phyloP scores from a whole-genome alignment of 2,888 invertebrate genomes.

The Lasioglossum vierecki region DNA sequence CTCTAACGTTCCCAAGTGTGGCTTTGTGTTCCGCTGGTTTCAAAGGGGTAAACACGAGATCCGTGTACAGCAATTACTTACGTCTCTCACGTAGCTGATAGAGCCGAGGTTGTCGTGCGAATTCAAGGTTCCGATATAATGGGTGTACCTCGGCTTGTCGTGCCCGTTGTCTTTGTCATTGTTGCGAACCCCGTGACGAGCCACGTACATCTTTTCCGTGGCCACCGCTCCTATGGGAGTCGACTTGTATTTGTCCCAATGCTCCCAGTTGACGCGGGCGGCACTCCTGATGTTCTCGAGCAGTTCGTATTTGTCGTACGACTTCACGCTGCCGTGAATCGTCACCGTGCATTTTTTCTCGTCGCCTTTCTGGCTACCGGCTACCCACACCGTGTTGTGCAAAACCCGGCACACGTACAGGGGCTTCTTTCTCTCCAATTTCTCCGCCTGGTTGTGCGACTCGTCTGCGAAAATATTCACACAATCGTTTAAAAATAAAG shows the following conservation, averaged over 20 bases:
- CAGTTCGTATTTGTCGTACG: conserved; percentile 88
- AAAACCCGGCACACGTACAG: conserved; percentile 91
- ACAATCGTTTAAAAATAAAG: neutral
- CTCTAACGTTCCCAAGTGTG: neutral
- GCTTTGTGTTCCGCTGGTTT: neutral
- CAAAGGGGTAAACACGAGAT: neutral
- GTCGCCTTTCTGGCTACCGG: conserved; percentile 88
- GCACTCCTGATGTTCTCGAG: conserved; percentile 91
- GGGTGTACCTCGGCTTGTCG: conserved; percentile 82
- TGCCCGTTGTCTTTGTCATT: conserved; percentile 54
- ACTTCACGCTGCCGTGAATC: conserved; percentile 86
- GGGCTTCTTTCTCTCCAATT: conserved; percentile 62
- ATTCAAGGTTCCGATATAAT: conserved; percentile 90
- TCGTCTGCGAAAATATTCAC: conserved; percentile 55
- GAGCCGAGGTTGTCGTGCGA: conserved; percentile 87
- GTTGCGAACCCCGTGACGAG: conserved; percentile 81
- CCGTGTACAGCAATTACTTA: conserved; percentile 68
- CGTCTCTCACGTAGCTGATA: conserved; percentile 88
- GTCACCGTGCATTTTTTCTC: conserved; percentile 88
- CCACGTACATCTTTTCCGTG: conserved; percentile 83
- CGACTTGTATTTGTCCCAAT: conserved; percentile 89
- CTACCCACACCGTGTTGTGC: conserved; percentile 90
- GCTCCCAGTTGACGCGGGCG: conserved; percentile 90
- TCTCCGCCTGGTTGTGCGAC: conserved; percentile 66
- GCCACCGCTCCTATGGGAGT: conserved; percentile 89